Conservation (phyloP, 1,140 invertebrate genomes). For the Drosophila ogumai region DNA sequence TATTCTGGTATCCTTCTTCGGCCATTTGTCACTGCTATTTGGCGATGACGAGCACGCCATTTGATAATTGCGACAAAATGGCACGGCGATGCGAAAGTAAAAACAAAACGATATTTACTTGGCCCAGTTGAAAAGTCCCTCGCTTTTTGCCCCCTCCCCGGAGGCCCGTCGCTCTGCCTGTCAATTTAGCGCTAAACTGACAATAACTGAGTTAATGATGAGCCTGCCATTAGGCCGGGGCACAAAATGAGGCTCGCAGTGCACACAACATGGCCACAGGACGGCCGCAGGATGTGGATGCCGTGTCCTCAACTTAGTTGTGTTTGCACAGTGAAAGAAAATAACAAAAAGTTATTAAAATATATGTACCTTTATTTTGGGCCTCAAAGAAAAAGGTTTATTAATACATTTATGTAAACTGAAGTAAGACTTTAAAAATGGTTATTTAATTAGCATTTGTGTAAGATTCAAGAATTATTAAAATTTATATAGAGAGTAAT, state of each 20-base stretch:
- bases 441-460: background rate
- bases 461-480: too few species aligned
- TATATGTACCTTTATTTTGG: background rate
- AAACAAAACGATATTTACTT: slow-evolving; percentile 70
- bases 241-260: slow-evolving; percentile 55
- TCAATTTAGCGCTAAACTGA: slow-evolving; percentile 75
- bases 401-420: background rate
- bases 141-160: background rate
- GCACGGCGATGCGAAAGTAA: slow-evolving; percentile 35
- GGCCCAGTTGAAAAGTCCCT: slow-evolving; percentile 24
- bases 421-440: too few species aligned
- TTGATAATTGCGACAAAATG: slow-evolving; percentile 60
- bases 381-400: background rate
- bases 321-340: slow-evolving; percentile 24
- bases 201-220: slow-evolving; percentile 80
- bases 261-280: slow-evolving; percentile 29
- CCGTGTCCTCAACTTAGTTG: slow-evolving; percentile 37
- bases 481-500: too few species aligned
- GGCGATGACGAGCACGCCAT: slow-evolving; percentile 54
- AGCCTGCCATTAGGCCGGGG: slow-evolving; percentile 62
- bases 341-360: background rate
- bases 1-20: background rate
- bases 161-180: slow-evolving; percentile 45
- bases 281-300: slow-evolving; percentile 39
- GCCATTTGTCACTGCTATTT: slow-evolving; percentile 45